phyloP scores from a whole-genome alignment of 2,888 invertebrate species.

The Sphaerophoria rueppellii region DNA sequence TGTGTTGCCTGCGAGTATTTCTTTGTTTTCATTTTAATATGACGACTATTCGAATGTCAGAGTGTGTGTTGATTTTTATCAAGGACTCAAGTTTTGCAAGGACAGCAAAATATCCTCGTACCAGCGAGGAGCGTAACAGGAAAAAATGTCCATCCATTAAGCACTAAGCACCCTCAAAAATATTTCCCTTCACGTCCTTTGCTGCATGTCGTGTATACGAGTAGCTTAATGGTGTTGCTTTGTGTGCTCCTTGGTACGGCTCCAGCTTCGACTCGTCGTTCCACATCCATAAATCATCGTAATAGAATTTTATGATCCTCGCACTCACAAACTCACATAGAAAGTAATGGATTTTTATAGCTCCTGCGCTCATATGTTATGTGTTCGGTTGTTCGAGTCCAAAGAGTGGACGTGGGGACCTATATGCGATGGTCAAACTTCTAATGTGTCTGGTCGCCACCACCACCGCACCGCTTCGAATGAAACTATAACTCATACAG shows the following conservation, averaged over 20 bases:
- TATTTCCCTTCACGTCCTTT: constrained; percentile 60
- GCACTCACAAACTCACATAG: constrained; percentile 72
- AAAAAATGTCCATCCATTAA: constrained; percentile 73
- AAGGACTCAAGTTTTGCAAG: constrained; percentile 65
- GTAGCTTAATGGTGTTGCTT: neutral
- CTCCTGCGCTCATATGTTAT: constrained; percentile 58
- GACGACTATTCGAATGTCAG: constrained; percentile 2
- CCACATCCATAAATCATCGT: constrained; percentile 72
- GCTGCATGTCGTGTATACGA: neutral
- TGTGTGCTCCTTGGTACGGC: constrained; percentile 49
- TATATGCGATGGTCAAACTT: constrained; percentile 24
- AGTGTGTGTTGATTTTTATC: constrained; percentile 63
- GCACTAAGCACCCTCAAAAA: constrained; percentile 71
- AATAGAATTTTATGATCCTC: constrained; percentile 74
- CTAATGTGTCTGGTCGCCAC: constrained; percentile 56
- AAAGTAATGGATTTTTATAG: constrained; percentile 73
- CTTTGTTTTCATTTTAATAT: constrained; percentile 51
- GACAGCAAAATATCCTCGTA: constrained; percentile 50
- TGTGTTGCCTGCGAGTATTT: constrained; percentile 12
- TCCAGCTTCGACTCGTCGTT: constrained; percentile 32
- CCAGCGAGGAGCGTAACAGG: constrained; percentile 37
- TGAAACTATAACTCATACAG: constrained; percentile 62
- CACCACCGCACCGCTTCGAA: constrained; percentile 1
- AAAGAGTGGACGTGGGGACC: constrained; percentile 66
- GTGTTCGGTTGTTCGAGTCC: constrained; percentile 20